Conservation (phyloP, 2,888 invertebrate species). For the Aquatica leii region DNA sequence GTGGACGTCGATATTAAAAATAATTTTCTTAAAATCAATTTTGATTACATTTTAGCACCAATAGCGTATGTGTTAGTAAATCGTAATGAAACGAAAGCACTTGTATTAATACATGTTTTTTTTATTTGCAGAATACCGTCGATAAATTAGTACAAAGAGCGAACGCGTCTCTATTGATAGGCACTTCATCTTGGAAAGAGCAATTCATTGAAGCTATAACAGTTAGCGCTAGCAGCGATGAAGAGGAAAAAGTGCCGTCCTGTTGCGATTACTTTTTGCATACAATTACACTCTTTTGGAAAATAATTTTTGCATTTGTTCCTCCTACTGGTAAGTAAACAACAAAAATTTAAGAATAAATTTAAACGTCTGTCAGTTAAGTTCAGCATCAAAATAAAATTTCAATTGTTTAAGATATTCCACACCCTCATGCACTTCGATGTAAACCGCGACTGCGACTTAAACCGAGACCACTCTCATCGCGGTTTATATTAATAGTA, state of each 20-base stretch:
- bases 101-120: constrained; percentile 14
- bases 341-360: no score
- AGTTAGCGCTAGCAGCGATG: constrained; percentile 84
- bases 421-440: no score
- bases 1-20: no score
- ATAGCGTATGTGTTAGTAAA: no score
- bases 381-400: no score
- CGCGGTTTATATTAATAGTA: no score
- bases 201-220: constrained; percentile 97
- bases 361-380: no score
- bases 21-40: no score
- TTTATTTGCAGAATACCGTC: constrained; percentile 84
- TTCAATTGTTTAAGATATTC: no score
- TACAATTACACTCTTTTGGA: constrained; percentile 97
- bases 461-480: no score
- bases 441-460: no score
- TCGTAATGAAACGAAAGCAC: background rate
- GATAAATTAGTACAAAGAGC: constrained; percentile 98
- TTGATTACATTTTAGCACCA: no score
- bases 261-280: constrained; percentile 95
- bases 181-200: constrained; percentile 99
- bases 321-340: constrained; percentile 90
- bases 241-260: constrained; percentile 76
- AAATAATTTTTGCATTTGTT: constrained; percentile 95
- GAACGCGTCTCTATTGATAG: constrained; percentile 90